Percentiles rank a stretch among this genome's conserved stretches.
These are phyloP conservation scores for Syrrhaptes paradoxus DNA, from an alignment of 2,113 vertebrate species.

Conservation along the genomic window DNA sequence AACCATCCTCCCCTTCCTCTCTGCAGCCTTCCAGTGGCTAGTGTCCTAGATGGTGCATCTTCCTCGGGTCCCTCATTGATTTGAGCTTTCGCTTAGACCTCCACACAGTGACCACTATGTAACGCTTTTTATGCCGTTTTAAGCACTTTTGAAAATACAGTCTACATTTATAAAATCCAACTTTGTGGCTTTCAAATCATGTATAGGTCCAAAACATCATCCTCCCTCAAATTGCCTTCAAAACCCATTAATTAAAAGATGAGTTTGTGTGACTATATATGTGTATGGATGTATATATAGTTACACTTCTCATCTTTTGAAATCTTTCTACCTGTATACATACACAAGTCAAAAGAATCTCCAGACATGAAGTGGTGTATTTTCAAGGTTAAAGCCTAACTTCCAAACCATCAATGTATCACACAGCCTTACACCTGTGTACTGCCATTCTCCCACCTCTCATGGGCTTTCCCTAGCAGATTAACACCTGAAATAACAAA, in stretches of 20 bases:
- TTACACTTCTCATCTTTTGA: not conserved
- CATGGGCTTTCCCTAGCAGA: not conserved
- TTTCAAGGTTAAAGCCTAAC: not conserved
- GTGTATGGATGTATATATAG: not conserved
- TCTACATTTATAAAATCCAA: not conserved
- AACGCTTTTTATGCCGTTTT: not conserved
- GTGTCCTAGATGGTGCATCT: not conserved
- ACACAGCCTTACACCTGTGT: not conserved
- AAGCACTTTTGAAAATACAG: not conserved
- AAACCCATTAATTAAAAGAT: not conserved
- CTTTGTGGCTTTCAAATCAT: not conserved
- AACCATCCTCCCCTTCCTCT: not conserved
- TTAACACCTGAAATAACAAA: not conserved
- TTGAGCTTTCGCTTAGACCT: not conserved
- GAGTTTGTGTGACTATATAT: not conserved
- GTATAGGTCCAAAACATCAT: accelerated
- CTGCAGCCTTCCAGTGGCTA: not conserved
- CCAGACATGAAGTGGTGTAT: not conserved
- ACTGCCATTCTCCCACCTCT: not conserved
- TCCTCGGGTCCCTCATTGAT: accelerated
- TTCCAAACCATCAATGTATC: not conserved
- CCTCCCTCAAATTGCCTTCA: not conserved
- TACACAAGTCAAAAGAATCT: not conserved
- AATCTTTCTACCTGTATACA: not conserved
- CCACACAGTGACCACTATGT: not conserved